Percentiles rank a stretch among this genome's conserved stretches.
These are phyloP conservation scores for Callinectes sapidus DNA, from an alignment of 2,888 invertebrate genomes.

Conservation along the genomic window DNA sequence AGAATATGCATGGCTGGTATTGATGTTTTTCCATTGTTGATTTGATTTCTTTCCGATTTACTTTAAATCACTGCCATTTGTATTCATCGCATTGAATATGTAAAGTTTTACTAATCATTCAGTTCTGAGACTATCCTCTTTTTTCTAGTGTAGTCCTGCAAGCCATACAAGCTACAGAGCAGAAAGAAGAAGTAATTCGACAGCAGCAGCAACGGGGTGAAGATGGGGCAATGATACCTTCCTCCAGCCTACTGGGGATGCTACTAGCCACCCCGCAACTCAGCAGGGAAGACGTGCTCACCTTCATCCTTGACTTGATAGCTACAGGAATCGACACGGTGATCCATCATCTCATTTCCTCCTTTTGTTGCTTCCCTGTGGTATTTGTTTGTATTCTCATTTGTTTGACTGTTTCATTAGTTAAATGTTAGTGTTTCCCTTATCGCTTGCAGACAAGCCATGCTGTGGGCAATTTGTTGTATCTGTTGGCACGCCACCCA, in stretches of 20 bases:
- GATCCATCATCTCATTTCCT: background rate
- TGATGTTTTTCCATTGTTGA: too few species aligned
- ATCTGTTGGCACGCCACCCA: slow-evolving; percentile 53
- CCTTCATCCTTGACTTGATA: slow-evolving; percentile 60
- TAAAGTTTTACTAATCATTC: too few species aligned
- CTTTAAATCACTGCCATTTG: too few species aligned
- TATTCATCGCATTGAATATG: too few species aligned
- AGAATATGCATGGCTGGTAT: too few species aligned
- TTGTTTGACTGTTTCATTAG: background rate
- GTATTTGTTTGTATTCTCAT: background rate
- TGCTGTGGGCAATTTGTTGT: slow-evolving; percentile 53
- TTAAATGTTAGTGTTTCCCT: background rate
- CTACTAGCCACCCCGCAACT: slow-evolving; percentile 49
- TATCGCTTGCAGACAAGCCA: slow-evolving; percentile 46
- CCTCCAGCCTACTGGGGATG: slow-evolving; percentile 44
- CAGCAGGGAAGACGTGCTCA: slow-evolving; percentile 54
- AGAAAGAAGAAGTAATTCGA: background rate
- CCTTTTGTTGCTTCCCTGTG: background rate
- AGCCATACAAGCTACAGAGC: slow-evolving; percentile 36
- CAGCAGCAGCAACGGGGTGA: background rate
- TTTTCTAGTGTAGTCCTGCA: background rate
- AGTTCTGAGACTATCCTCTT: background rate
- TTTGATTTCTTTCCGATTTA: too few species aligned
- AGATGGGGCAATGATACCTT: background rate
- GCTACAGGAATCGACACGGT: slow-evolving; percentile 64